Percentiles rank a stretch among this genome's conserved stretches.
Evolutionary conservation across 2,888 invertebrate genomes (phyloP).

Genomic region (Acleris literana): DNA sequence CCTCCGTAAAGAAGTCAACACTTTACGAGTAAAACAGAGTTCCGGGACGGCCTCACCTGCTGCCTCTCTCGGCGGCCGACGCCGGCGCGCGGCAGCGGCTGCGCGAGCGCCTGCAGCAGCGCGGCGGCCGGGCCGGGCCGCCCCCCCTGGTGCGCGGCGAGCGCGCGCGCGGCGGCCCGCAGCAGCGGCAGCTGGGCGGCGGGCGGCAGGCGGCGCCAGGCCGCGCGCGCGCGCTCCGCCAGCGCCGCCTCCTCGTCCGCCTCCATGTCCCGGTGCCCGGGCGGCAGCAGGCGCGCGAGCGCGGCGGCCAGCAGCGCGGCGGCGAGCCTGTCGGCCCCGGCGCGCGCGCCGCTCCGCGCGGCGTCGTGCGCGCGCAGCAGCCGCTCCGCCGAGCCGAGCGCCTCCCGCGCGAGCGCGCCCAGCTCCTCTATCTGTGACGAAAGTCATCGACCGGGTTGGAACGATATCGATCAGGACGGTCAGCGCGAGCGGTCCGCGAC

Average conservation of each 20-base stretch:
- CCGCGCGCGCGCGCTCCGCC: conserved; percentile 28
- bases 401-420: conserved; percentile 16
- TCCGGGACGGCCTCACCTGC: not conserved
- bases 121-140: conserved; percentile 33
- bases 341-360: conserved; percentile 40
- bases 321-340: conserved; percentile 26
- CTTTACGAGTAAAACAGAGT: too few relatives aligned
- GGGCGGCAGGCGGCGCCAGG: conserved; percentile 40
- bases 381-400: conserved; percentile 30
- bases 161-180: conserved; percentile 32
- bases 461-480: too few relatives aligned
- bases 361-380: conserved; percentile 39
- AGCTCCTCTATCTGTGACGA: conserved; percentile 9
- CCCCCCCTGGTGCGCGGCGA: conserved; percentile 33
- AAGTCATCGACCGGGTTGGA: too few relatives aligned
- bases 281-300: not conserved
- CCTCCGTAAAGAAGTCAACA: too few relatives aligned
- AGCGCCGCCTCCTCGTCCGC: conserved; percentile 6
- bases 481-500: too few relatives aligned
- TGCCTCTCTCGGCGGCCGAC: not conserved
- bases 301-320: conserved; percentile 9
- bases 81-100: conserved; percentile 16
- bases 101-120: conserved; percentile 13
- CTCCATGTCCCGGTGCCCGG: not conserved
- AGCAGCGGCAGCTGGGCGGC: conserved; percentile 30